Evolutionary conservation across 2,113 vertebrate species (phyloP).

Genomic region (Donacobius atricapilla): DNA sequence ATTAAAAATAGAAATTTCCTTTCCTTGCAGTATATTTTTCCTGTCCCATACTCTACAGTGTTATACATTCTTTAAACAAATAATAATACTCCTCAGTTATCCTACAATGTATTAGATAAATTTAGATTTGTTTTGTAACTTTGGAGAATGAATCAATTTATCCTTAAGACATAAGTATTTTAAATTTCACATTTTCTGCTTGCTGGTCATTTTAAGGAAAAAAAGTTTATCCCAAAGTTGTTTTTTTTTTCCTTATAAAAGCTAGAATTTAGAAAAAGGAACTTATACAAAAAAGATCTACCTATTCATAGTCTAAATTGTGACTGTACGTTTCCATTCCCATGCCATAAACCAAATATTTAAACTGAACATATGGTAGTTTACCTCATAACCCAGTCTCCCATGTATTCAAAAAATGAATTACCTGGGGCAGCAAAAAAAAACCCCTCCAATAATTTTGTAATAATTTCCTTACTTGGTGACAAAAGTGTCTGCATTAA

Average conservation of each 20-base stretch:
- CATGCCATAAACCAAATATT: not conserved
- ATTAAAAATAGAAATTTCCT: not conserved
- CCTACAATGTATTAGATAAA: not conserved
- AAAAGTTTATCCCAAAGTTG: not conserved
- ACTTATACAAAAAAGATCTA: not conserved
- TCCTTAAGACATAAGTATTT: not conserved
- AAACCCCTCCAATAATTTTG: not conserved
- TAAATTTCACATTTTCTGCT: not conserved
- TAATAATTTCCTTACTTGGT: not conserved
- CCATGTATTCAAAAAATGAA: not conserved
- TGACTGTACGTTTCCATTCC: not conserved
- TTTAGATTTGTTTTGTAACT: not conserved
- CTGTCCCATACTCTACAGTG: not conserved
- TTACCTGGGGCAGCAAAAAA: not conserved
- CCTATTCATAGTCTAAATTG: not conserved
- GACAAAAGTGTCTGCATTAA: not conserved
- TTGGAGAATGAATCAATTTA: not conserved
- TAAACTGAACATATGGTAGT: not conserved
- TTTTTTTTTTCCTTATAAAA: no score
- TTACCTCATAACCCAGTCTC: not conserved
- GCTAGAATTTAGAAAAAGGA: not conserved
- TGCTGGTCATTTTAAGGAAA: not conserved
- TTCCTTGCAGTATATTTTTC: not conserved
- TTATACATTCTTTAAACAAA: not conserved
- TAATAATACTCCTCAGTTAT: not conserved